Percentiles rank a stretch among this genome's conserved stretches.
Evolutionary conservation across 2,797 vertebrate species (phyloP).

Genomic region (Esox lucius): DNA sequence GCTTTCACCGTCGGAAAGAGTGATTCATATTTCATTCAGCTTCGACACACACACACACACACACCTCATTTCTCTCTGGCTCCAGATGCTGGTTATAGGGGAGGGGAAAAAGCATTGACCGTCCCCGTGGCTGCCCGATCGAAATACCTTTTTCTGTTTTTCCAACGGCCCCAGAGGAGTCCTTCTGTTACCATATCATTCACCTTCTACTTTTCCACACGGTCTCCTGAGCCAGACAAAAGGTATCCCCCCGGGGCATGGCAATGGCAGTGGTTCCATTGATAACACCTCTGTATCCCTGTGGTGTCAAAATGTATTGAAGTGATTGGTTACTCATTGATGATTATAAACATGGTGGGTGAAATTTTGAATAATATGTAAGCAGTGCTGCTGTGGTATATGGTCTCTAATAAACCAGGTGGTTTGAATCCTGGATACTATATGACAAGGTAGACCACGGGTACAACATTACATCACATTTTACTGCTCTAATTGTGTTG

Average conservation of each 20-base stretch:
- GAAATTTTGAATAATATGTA: too few species aligned
- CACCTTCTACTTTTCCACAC: neutral
- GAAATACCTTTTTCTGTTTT: conserved; percentile 26
- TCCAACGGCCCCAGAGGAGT: conserved; percentile 11
- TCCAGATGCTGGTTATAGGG: conserved; percentile 23
- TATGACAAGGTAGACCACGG: too few species aligned
- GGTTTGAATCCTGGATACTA: too few species aligned
- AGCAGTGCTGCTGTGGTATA: too few species aligned
- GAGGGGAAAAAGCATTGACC: conserved; percentile 13
- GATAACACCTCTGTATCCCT: too few species aligned
- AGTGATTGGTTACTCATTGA: too few species aligned
- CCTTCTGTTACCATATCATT: neutral
- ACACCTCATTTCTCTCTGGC: conserved; percentile 6
- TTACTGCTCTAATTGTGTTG: too few species aligned
- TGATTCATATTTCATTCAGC: neutral
- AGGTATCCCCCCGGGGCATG: neutral
- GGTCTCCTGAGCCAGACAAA: neutral
- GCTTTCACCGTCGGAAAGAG: neutral
- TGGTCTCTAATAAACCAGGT: too few species aligned
- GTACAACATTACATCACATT: too few species aligned
- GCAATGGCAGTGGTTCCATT: neutral
- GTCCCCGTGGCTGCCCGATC: conserved; percentile 23
- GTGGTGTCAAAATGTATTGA: too few species aligned
- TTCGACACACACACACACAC: conserved; percentile 7
- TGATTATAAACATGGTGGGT: too few species aligned